Conservation (phyloP, 2,797 vertebrate species). For the Perodicticus potto region DNA sequence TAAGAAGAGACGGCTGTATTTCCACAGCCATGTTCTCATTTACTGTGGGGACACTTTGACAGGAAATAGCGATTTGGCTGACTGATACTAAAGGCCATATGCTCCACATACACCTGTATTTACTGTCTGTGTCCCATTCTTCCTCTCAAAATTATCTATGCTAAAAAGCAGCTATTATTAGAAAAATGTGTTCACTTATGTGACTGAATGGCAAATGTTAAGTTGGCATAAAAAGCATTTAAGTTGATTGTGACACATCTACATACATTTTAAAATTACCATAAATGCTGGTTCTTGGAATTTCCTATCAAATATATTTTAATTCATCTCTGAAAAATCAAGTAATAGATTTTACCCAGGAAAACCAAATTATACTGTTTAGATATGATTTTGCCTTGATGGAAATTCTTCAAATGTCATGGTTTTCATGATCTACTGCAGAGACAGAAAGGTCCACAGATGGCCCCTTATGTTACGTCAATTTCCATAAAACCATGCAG, state of each 20-base stretch:
- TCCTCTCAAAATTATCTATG: neutral
- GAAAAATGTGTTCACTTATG: neutral
- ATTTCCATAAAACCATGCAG: neutral
- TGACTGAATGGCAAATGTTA: neutral
- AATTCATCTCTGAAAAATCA: constrained; percentile 18
- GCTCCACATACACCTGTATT: neutral
- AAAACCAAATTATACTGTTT: neutral
- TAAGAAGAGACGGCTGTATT: neutral
- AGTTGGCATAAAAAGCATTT: neutral
- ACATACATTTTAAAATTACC: neutral
- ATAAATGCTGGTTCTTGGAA: neutral
- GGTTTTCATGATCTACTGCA: neutral
- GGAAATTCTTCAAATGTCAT: too few species aligned
- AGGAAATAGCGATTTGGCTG: neutral
- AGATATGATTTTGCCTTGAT: neutral
- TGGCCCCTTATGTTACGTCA: neutral
- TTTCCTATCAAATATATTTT: neutral
- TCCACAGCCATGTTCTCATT: neutral
- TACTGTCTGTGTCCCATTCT: neutral
- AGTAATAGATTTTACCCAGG: neutral
- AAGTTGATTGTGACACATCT: neutral
- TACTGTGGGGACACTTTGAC: neutral
- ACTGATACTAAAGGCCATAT: neutral
- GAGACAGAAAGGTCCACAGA: neutral
- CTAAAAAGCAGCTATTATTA: neutral